phyloP scores from a whole-genome alignment of 2,888 invertebrate species.

The Lottia gigantea region DNA sequence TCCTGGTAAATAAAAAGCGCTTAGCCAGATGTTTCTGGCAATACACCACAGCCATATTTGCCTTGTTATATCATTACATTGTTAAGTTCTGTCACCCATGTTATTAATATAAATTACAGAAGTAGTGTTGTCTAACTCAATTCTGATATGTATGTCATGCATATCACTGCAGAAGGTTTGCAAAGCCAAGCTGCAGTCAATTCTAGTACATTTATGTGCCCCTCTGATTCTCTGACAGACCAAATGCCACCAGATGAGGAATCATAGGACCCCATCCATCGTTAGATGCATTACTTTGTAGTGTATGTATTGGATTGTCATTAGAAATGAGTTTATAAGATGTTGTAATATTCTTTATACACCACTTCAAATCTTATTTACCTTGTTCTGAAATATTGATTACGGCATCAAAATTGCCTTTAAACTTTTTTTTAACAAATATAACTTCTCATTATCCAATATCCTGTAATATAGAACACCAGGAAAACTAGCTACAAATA shows the following conservation, averaged over 20 bases:
- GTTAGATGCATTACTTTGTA: not conserved
- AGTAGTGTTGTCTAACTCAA: conserved; percentile 16
- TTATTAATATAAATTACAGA: conserved; percentile 10
- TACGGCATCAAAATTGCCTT: not conserved
- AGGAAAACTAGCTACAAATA: not conserved
- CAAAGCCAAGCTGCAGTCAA: conserved; percentile 1
- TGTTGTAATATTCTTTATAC: not conserved
- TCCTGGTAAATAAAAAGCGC: not conserved
- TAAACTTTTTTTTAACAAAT: not conserved
- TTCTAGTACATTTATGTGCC: conserved; percentile 15
- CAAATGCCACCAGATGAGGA: conserved; percentile 5
- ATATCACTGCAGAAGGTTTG: conserved; percentile 6
- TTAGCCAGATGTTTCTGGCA: conserved; percentile 12
- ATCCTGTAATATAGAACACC: not conserved
- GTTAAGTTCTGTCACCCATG: conserved; percentile 12
- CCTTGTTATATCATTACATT: conserved; percentile 10
- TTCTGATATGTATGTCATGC: conserved; percentile 12
- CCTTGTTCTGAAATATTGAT: not conserved
- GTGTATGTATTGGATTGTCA: not conserved
- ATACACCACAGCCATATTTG: conserved; percentile 20
- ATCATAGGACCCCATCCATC: not conserved
- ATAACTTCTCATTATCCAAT: not conserved
- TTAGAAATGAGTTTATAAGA: not conserved
- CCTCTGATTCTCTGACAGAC: conserved; percentile 5
- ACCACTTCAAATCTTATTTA: not conserved